Conservation (phyloP, 1,140 invertebrate species). For the Acromyrmex echinatior region DNA sequence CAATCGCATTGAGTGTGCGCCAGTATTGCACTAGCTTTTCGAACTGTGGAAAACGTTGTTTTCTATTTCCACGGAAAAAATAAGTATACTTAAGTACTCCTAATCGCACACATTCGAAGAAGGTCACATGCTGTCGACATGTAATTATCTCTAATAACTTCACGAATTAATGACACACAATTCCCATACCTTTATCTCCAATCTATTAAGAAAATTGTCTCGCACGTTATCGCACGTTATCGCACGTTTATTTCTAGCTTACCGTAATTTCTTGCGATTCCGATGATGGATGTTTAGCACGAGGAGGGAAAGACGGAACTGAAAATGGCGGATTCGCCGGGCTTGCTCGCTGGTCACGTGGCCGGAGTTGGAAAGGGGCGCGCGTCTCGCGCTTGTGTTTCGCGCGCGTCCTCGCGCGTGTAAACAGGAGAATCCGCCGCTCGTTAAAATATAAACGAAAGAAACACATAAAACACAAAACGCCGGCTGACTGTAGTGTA, state of each 20-base stretch:
- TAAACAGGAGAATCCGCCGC: background rate
- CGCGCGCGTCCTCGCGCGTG: conserved; percentile 5
- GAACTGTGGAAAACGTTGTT: too few species aligned
- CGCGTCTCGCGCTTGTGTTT: conserved; percentile 32
- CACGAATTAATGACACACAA: background rate
- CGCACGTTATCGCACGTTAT: too few species aligned
- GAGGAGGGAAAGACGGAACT: background rate
- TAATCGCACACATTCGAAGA: too few species aligned
- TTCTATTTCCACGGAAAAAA: background rate
- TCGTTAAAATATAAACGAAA: conserved; percentile 51
- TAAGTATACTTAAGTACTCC: too few species aligned
- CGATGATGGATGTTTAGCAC: background rate
- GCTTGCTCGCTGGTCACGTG: background rate
- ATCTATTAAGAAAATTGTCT: background rate
- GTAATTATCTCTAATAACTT: background rate
- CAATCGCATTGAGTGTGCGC: too few species aligned
- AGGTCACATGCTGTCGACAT: background rate
- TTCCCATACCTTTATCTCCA: background rate
- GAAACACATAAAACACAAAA: conserved; percentile 63
- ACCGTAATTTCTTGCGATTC: background rate
- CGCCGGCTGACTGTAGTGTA: conserved; percentile 61
- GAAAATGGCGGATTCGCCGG: background rate
- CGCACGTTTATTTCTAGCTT: background rate
- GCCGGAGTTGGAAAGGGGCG: background rate
- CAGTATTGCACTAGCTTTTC: too few species aligned